Conservation (phyloP, 92 coral and sea anemone species). For the Pocillopora grandis region DNA sequence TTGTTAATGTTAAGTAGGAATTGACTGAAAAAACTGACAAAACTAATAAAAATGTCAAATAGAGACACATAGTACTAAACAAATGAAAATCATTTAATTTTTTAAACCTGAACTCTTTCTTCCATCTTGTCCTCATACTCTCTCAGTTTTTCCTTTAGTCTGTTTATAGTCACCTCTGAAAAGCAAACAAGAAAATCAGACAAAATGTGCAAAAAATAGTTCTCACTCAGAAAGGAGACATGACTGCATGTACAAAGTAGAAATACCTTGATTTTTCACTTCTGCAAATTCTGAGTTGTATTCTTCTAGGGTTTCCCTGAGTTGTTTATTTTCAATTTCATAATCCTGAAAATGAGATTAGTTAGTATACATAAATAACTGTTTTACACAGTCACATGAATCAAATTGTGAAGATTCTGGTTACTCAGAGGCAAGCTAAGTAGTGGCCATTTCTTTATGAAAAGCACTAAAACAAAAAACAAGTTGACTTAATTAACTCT, state of each 20-base stretch:
- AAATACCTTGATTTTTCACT: conserved; percentile 94
- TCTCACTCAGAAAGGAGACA: neutral
- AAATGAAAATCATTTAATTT: neutral
- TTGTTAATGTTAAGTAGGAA: neutral
- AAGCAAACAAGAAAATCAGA: neutral
- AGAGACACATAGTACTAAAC: neutral
- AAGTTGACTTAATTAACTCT: too few species aligned
- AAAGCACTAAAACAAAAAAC: too few species aligned
- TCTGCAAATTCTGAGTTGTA: conserved; percentile 99
- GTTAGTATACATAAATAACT: neutral
- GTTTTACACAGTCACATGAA: too few species aligned
- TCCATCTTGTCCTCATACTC: conserved; percentile 97
- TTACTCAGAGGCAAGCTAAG: too few species aligned
- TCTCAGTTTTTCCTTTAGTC: conserved; percentile 87
- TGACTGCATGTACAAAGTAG: neutral
- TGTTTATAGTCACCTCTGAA: conserved; percentile 91
- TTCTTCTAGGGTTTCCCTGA: conserved; percentile 90
- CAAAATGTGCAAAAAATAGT: too few species aligned
- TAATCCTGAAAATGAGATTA: conserved; percentile 64
- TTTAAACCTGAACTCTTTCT: conserved; percentile 89
- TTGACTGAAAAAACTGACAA: too few species aligned
- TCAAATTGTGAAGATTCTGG: too few species aligned
- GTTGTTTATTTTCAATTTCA: conserved; percentile 96
- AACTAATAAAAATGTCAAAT: neutral
- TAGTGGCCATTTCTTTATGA: too few species aligned